Conservation (phyloP, 2,113 vertebrate genomes). For the Rousettus leschenaultii region DNA sequence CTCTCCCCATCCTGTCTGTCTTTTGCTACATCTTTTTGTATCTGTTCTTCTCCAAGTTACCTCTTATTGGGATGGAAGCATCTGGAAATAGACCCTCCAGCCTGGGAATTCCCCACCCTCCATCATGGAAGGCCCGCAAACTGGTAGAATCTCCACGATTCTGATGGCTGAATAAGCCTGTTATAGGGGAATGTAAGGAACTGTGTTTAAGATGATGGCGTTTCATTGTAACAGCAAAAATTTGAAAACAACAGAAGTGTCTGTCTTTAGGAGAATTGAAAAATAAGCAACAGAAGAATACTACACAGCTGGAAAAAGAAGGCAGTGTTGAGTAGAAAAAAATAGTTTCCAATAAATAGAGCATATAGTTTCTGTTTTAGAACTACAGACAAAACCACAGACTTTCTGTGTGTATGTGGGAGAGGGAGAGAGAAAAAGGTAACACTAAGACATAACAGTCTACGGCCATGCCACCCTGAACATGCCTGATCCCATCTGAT, state of each 20-base stretch:
- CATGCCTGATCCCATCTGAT: too few relatives aligned
- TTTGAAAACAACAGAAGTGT: neutral
- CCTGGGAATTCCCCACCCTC: neutral
- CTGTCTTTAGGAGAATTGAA: neutral
- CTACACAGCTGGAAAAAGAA: neutral
- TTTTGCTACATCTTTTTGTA: neutral
- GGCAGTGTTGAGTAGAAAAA: neutral
- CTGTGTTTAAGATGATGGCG: fast-evolving
- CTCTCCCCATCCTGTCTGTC: neutral
- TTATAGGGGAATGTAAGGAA: neutral
- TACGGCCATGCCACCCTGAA: too few relatives aligned
- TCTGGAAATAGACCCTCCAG: neutral
- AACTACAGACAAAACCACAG: neutral
- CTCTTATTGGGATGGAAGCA: neutral
- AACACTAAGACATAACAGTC: neutral
- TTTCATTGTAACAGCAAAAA: neutral
- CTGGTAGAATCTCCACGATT: neutral
- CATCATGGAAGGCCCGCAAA: too few relatives aligned
- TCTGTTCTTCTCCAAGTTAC: neutral
- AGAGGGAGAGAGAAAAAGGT: neutral
- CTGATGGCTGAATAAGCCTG: too few relatives aligned
- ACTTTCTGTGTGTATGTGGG: neutral
- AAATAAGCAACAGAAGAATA: neutral
- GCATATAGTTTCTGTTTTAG: neutral
- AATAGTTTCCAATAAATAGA: neutral